Conservation (phyloP, 64 coral and sea anemone genomes). For the Acropora tenuis region DNA sequence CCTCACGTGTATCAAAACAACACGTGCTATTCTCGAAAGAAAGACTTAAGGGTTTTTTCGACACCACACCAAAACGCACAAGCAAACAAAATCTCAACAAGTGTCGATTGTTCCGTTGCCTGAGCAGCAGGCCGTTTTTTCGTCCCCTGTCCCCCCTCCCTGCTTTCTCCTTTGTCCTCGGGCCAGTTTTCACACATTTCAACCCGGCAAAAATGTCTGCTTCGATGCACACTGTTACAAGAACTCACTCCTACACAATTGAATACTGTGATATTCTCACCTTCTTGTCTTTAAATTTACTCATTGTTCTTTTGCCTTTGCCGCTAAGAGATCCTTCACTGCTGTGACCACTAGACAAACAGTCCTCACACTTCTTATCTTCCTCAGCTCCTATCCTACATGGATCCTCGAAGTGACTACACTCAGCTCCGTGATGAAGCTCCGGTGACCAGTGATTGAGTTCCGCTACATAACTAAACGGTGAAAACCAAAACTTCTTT, state of each 20-base stretch:
- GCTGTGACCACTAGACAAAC: conserved; percentile 37
- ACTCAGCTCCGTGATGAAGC: conserved; percentile 15
- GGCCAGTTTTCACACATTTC: too few relatives aligned
- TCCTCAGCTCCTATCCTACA: conserved; percentile 17
- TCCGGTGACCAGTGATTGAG: conserved; percentile 14
- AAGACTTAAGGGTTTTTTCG: too few relatives aligned
- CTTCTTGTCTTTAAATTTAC: conserved; percentile 51
- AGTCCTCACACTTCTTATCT: conserved; percentile 38
- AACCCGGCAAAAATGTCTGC: too few relatives aligned
- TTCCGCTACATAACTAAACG: conserved; percentile 9
- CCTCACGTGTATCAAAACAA: too few relatives aligned
- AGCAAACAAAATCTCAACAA: too few relatives aligned
- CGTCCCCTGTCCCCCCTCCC: too few relatives aligned
- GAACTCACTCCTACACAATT: not conserved
- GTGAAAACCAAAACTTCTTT: not conserved
- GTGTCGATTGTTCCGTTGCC: too few relatives aligned
- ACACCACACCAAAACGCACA: too few relatives aligned
- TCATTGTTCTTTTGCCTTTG: conserved; percentile 31
- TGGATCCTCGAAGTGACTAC: conserved; percentile 11
- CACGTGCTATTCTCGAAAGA: too few relatives aligned
- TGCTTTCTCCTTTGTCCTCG: too few relatives aligned
- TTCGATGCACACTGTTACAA: too few relatives aligned
- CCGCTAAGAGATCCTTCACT: conserved; percentile 21
- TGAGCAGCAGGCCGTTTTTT: too few relatives aligned
- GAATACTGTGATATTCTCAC: not conserved